Evolutionary conservation across 2,113 vertebrate genomes (phyloP).

Genomic region (Anhinga rufa): DNA sequence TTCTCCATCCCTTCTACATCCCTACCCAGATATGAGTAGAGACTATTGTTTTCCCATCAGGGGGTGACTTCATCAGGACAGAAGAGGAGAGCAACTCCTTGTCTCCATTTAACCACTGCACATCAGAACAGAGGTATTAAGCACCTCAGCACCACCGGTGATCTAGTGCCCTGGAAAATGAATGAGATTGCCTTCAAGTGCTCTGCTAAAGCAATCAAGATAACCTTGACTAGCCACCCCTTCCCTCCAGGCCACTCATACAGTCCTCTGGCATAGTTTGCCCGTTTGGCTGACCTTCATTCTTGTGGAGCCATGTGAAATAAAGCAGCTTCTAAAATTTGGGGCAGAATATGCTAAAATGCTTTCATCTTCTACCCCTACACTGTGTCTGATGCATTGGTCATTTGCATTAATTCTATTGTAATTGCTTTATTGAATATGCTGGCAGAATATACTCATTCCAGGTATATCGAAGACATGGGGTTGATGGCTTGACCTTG

Average conservation of each 20-base stretch:
- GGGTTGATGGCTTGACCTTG: background rate
- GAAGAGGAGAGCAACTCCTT: background rate
- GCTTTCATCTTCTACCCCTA: background rate
- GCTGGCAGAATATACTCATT: background rate
- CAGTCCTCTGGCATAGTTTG: background rate
- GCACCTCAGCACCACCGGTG: background rate
- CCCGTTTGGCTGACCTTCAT: background rate
- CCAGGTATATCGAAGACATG: background rate
- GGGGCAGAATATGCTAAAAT: background rate
- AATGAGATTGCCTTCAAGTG: background rate
- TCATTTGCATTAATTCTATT: background rate
- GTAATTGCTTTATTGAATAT: conserved; percentile 32
- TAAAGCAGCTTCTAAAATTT: background rate
- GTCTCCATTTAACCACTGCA: background rate
- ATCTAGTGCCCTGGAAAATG: background rate
- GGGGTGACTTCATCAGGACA: background rate
- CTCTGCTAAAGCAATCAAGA: background rate
- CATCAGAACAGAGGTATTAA: background rate
- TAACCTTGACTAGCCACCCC: background rate
- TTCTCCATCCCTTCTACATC: background rate
- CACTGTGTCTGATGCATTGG: background rate
- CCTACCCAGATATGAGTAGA: background rate
- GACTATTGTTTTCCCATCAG: background rate
- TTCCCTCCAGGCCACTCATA: background rate
- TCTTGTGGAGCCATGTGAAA: background rate